phyloP scores from a whole-genome alignment of 2,797 vertebrate genomes.

The Lacerta bilineata region DNA sequence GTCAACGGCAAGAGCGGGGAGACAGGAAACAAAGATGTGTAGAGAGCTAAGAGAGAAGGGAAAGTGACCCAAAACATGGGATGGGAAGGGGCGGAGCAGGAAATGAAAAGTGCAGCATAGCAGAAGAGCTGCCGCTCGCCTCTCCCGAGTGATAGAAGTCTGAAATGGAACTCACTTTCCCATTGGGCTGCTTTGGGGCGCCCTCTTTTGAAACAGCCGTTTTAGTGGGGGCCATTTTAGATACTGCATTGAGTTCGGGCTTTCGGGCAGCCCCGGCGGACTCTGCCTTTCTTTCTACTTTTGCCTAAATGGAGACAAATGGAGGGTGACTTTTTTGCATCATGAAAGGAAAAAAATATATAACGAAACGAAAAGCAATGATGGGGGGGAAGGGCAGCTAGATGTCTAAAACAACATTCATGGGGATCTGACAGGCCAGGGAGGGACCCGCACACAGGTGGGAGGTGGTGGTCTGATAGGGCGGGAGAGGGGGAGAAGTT shows the following conservation, averaged over 20 bases:
- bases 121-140: constrained; percentile 43
- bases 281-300: constrained; percentile 82
- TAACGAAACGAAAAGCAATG: background rate
- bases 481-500: rapidly evolving
- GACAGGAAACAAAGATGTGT: constrained; percentile 56
- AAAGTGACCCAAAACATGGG: constrained; percentile 63
- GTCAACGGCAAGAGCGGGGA: background rate
- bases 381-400: background rate
- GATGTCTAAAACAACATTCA: background rate
- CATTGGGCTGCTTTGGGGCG: constrained; percentile 80
- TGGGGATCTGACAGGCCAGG: rapidly evolving
- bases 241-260: constrained; percentile 74
- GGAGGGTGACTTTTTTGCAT: constrained; percentile 75
- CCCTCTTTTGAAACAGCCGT: constrained; percentile 75
- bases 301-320: constrained; percentile 85
- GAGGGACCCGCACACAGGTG: rapidly evolving
- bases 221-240: constrained; percentile 75
- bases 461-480: rapidly evolving
- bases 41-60: constrained; percentile 7
- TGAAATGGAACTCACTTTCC: constrained; percentile 85
- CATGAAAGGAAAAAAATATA: constrained; percentile 39
- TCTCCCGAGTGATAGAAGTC: constrained; percentile 69
- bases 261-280: constrained; percentile 76
- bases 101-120: background rate
- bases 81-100: background rate